A percentile compares a stretch with the other conserved stretches of the same genome.
phyloP scores from a whole-genome alignment of 2,797 vertebrate genomes.

The Aeoliscus strigatus region DNA sequence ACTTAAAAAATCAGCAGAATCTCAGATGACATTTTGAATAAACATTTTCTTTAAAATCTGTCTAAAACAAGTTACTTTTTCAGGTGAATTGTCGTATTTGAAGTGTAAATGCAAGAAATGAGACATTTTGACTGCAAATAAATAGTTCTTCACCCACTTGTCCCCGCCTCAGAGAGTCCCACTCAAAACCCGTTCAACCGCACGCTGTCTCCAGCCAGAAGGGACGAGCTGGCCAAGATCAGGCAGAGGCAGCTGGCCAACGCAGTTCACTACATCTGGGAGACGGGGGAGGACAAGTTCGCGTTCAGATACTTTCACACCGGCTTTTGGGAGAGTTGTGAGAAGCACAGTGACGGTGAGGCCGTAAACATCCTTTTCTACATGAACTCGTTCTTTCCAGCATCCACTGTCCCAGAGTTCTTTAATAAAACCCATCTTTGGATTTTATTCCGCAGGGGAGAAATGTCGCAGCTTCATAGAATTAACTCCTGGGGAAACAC shows the following conservation, averaged over 20 bases:
- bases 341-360: constrained; percentile 80
- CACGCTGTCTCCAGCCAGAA: constrained; percentile 66
- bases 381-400: background rate
- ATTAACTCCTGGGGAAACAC: constrained; percentile 80
- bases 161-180: constrained; percentile 63
- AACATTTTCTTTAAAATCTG: no score
- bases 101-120: no score
- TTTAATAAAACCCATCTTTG: background rate
- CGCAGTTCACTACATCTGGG: constrained; percentile 84
- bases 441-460: constrained; percentile 66
- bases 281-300: constrained; percentile 84
- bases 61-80: no score
- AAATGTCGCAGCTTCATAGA: constrained; percentile 82
- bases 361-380: background rate
- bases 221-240: constrained; percentile 70
- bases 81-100: no score
- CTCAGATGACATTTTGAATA: no score
- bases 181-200: constrained; percentile 71
- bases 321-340: constrained; percentile 85
- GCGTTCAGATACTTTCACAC: constrained; percentile 84
- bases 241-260: constrained; percentile 73
- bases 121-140: no score
- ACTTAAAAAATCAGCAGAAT: no score
- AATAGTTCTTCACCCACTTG: no score
- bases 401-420: no score